Base-by-base conservation (phyloP, 2,888 invertebrate species). In the Rhagonycha fulva region DNA sequence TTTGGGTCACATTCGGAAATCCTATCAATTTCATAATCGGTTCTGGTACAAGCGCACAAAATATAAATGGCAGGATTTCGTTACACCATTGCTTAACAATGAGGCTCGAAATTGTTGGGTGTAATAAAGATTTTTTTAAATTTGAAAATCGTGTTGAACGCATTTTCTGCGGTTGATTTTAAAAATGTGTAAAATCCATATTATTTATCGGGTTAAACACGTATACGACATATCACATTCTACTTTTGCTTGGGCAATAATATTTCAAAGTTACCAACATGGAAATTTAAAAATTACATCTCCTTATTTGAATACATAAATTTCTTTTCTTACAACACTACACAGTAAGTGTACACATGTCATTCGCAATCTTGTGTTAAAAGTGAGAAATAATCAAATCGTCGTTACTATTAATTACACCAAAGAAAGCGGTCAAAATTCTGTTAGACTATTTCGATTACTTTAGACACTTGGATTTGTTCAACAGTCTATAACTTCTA, bases 11-110 rank as follows among this genome's bases (percentile, higher is more conserved):
- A 78, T 78, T 78, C 76, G 78, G 78, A 78, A 78, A 78, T 76
- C 78, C 78, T 78, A 76, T 76, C 75, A 74, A 74, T 78, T 78
- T 78, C 78, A 70, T 78, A 78, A 78, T 75, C 71, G 11, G 12
- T 28, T 68, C 66, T 73, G 74, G 76, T 71, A 73, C 74, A 74
- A 76, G 78, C 76, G 76, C 74, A 76, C 69, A 78, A 78, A 78
- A 76, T 76, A 76, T 78, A 78, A 78, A 76, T 78, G 78, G 78
- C 76, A 75, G 78, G 78, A 78, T 78, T 78, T 78, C 78, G 78
- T 78, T 78, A 78, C 78, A 73, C 47, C 76, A 62, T 76, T 76
- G 72, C 78, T 72, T 76, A 78, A 78, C 72, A 72, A 70, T 78
- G 74, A 72, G 78, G 76, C 74, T 78, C 76, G 26, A 26, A 26